Evolutionary conservation across 2,797 vertebrate genomes (phyloP), one percentile per base, ranked within the genome.

Genomic region (Pteronotus mesoamericanus): DNA sequence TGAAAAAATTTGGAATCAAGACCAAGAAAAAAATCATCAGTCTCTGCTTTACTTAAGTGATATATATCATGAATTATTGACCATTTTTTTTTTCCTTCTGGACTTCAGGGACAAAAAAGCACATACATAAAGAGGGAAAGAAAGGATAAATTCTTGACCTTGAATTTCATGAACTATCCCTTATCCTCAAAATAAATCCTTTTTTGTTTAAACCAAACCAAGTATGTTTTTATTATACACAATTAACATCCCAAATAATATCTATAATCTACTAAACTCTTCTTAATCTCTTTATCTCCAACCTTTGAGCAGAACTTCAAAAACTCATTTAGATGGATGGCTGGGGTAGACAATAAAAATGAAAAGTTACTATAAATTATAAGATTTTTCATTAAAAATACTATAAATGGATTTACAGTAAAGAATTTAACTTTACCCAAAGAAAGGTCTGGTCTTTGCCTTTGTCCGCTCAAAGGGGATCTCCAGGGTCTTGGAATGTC

Each of bases 391-490:
- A 80, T 79, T 80, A 34, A 80, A 92, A 94, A 37, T n/a, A 59
- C 7, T 89, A 48, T 37, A 51, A 59, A 77, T 78, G 9, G 16
- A 84, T 46, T 91, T 89, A 15, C 57, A 85, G 32, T 86, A 51
- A 91, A 94, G 59, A 91, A 86, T 77, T 94, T 86, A 64, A 88
- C 6, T 11, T 57, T 84, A 46, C 44, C n/a, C 79, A 80, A 80
- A 69, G 12, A 68, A 19, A 91, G 11, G 6, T 80, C 64, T 69
- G 29, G 37, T 21, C 26, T 94, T 91, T 80, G 26, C 2, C 29
- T 46, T 34, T 86, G 42, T 18, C 16, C 92, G 19, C 37, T 75
- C 29, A 42, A 12, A 57, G 32, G 48, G 10, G 66, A 64, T 94
- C 51, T 77, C 61, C 66, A 34, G 39, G 53, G 8, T 21, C 32